These are phyloP conservation scores for Ormyrus thymus DNA, from an alignment of 2,888 invertebrate species.

Conservation along the genomic window DNA sequence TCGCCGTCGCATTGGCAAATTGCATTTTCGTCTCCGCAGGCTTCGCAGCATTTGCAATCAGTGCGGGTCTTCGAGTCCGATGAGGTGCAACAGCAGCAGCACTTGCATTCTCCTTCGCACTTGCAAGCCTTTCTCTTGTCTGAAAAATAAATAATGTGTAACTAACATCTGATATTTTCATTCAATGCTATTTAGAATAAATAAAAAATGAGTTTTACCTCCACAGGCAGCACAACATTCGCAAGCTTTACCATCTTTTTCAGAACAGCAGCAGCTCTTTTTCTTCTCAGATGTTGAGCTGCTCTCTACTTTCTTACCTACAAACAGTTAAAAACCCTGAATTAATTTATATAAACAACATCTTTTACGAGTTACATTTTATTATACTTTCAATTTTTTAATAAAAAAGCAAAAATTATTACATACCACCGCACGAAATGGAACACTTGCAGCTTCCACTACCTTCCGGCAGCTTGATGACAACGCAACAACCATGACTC, in stretches of 20 bases:
- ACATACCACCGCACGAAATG: neutral
- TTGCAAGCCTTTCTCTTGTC: neutral
- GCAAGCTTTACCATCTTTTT: neutral
- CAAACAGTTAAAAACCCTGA: neutral
- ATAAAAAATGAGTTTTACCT: too few relatives aligned
- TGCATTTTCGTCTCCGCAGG: constrained; percentile 20
- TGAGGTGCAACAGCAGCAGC: constrained; percentile 30
- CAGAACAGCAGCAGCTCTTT: constrained; percentile 6
- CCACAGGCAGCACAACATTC: neutral
- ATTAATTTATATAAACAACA: neutral
- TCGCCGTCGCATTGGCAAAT: neutral
- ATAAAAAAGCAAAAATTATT: neutral
- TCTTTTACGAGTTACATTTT: neutral
- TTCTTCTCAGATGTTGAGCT: neutral
- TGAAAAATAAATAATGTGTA: too few relatives aligned
- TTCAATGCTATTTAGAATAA: too few relatives aligned
- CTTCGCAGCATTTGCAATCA: constrained; percentile 26
- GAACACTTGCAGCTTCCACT: neutral
- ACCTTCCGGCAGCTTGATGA: neutral
- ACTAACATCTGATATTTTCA: too few relatives aligned
- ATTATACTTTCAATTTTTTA: neutral
- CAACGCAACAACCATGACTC: neutral
- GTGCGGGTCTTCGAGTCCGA: neutral
- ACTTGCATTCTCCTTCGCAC: constrained; percentile 38
- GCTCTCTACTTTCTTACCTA: neutral